Base-by-base conservation (phyloP, 1,140 invertebrate genomes). In the Cydia amplana region DNA sequence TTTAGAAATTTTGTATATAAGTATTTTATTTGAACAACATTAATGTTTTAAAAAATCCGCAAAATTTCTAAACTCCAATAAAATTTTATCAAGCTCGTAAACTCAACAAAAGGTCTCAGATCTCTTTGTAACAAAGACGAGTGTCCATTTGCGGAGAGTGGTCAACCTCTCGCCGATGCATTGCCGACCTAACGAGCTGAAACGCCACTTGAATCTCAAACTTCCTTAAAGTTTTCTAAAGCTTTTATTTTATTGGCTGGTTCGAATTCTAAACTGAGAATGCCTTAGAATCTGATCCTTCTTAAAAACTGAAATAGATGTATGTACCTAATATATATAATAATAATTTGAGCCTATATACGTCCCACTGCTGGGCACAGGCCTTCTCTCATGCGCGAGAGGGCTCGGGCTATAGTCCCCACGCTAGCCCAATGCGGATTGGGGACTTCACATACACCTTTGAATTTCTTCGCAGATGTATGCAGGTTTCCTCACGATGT, bases 91-190 rank as follows among this genome's bases (percentile, higher is more conserved):
- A 55, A 55, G 51, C 51, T 4, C n/a, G 51, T 67, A 64, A 4
- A 25, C 20, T 67, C 0, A 6, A 36, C 64, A 67, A 67, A 67
- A 67, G 64, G n/a, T 32, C 2, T 67, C 64, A 67, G 64, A 67
- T 36, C n/a, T 67, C 64, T 67, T 67, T 70, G 65, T 36, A 36
- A 70, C 65, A 70, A 36, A 67, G 64, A 70, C 65, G 32, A 32
- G 65, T 36, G 65, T 36, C 65, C 32, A 36, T 70, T 70, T 70
- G 65, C 18, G 65, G 32, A 40, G 18, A 70, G 65, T 70, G 65
- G 65, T 70, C 65, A 70, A 60, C 28, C 32, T 70, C 65, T 70
- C 32, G 16, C 36, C 32, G 32, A 70, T 70, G 65, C 65, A 40
- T 67, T 20, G 64, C 25, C 28, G 64, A 67, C 32, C 28, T 70